Evolutionary conservation across 23 tunicate species (phyloP).

Genomic region (Corella eumyota): DNA sequence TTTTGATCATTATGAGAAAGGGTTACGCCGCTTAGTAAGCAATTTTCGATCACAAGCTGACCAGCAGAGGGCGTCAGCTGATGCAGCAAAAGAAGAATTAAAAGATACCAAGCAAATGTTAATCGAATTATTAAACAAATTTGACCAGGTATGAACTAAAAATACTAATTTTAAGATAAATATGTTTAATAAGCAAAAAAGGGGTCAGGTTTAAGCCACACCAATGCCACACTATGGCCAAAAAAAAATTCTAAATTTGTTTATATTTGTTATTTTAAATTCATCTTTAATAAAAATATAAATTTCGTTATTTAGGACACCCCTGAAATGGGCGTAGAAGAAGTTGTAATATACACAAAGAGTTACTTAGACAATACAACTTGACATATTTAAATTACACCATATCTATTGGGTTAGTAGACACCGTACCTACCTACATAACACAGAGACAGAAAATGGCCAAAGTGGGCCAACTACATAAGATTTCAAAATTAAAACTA

Average conservation of each 20-base stretch:
- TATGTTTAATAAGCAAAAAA: not conserved
- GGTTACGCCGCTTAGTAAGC: conserved; percentile 78
- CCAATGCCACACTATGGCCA: not conserved
- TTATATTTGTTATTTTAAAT: not conserved
- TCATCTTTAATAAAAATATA: not conserved
- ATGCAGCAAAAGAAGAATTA: conserved; percentile 42
- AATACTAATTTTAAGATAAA: no score
- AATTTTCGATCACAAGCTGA: conserved; percentile 86
- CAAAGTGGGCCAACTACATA: no score
- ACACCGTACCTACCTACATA: no score
- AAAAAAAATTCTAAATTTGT: not conserved
- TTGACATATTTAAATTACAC: no score
- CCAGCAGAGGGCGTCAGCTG: conserved; percentile 72
- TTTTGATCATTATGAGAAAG: conserved; percentile 93
- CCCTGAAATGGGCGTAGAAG: conserved; percentile 37
- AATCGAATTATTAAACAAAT: conserved; percentile 38
- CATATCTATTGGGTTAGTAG: no score
- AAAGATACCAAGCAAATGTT: conserved; percentile 65
- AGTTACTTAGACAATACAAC: conserved; percentile 47
- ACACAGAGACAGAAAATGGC: no score
- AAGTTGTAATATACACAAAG: conserved; percentile 29
- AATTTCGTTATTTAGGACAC: conserved; percentile 22
- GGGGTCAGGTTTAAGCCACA: not conserved
- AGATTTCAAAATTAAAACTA: no score
- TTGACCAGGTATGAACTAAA: conserved; percentile 76